Evolutionary conservation across 2,113 vertebrate species (phyloP).

Genomic region (Aptenodytes forsteri): DNA sequence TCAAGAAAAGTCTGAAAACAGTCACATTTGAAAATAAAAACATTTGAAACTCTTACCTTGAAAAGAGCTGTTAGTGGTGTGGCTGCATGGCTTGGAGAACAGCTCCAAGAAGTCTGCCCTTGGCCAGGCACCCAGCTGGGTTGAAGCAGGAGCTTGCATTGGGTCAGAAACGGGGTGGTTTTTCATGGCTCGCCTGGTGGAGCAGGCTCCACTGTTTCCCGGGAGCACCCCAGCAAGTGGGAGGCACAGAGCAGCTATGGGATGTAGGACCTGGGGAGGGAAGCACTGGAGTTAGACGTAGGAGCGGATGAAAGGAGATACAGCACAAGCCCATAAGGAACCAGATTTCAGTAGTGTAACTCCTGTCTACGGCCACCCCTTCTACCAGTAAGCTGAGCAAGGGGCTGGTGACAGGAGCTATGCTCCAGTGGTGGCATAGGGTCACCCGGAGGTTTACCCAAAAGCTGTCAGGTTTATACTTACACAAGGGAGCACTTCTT

Average conservation of each 20-base stretch:
- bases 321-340: neutral
- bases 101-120: neutral
- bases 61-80: neutral
- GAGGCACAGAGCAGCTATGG: neutral
- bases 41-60: neutral
- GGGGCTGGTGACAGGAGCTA: neutral
- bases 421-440: rapidly evolving
- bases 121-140: neutral
- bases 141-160: neutral
- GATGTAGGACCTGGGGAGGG: neutral
- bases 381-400: neutral
- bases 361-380: neutral
- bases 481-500: neutral
- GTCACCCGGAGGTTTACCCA: neutral
- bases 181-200: neutral
- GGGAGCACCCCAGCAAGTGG: neutral
- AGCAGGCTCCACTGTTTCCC: neutral
- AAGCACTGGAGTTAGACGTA: neutral
- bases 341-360: neutral
- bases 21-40: neutral
- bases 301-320: neutral
- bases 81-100: neutral
- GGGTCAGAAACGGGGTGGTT: rapidly evolving
- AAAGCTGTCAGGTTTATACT: neutral
- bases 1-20: neutral